A percentile compares a stretch with the other conserved stretches of the same genome.
Evolutionary conservation across 2,888 invertebrate genomes (phyloP).

Genomic region (Hylaea fasciaria): DNA sequence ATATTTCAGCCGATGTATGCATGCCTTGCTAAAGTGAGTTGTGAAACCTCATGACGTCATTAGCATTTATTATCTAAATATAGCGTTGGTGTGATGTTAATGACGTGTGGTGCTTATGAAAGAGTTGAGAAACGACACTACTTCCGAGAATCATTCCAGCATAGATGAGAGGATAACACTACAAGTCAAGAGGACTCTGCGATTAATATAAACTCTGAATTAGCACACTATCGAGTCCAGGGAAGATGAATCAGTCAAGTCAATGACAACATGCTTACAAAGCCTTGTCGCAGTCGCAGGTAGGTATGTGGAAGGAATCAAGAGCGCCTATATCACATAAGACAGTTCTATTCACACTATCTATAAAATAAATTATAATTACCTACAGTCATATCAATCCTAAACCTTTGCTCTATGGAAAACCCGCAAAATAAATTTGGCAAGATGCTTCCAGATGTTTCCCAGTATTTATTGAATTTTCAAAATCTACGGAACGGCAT

Average conservation of each 20-base stretch:
- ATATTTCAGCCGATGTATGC: too few relatives aligned
- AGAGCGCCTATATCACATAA: too few relatives aligned
- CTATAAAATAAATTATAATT: not conserved
- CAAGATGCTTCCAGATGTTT: not conserved
- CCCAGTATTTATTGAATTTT: not conserved
- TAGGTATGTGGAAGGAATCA: too few relatives aligned
- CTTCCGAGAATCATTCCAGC: not conserved
- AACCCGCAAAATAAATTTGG: not conserved
- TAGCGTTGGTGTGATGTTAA: not conserved
- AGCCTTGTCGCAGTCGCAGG: too few relatives aligned
- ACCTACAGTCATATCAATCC: not conserved
- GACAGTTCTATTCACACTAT: too few relatives aligned
- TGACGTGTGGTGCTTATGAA: not conserved
- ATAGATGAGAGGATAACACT: too few relatives aligned
- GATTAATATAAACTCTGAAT: too few relatives aligned
- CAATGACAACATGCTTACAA: too few relatives aligned
- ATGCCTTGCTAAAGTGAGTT: conserved; percentile 10
- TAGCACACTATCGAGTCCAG: too few relatives aligned
- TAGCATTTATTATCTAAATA: not conserved
- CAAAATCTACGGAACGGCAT: not conserved
- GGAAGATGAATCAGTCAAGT: too few relatives aligned
- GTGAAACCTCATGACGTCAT: conserved; percentile 43
- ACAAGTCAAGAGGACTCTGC: too few relatives aligned
- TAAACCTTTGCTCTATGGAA: not conserved
- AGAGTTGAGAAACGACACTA: not conserved